Evolutionary conservation across 2,797 vertebrate genomes (phyloP).

Genomic region (Martes flavigula): DNA sequence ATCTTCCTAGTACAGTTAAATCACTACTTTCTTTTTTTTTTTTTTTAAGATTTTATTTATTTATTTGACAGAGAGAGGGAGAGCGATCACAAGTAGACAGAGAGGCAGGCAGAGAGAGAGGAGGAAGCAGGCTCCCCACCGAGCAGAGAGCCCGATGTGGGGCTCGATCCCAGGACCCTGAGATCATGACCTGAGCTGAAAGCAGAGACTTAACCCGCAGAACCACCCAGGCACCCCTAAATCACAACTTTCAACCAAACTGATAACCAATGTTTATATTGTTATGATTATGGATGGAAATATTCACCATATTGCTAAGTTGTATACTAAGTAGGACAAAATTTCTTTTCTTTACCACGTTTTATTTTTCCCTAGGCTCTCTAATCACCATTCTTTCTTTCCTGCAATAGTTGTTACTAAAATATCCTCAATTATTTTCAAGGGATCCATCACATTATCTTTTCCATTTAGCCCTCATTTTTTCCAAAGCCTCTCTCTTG

Average conservation of each 20-base stretch:
- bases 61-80: no score
- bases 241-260: neutral
- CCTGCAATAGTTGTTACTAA: neutral
- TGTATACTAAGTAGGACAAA: neutral
- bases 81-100: no score
- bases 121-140: no score
- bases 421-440: neutral
- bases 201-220: no score
- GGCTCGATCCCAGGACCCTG: no score
- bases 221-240: no score
- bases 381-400: neutral
- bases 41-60: no score
- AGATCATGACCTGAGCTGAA: no score
- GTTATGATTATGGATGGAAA: slow-evolving; percentile 1
- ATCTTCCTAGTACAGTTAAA: slow-evolving; percentile 47
- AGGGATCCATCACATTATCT: neutral
- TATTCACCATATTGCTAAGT: neutral
- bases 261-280: neutral
- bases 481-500: neutral
- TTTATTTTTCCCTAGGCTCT: neutral
- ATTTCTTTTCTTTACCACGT: neutral
- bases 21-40: neutral
- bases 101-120: no score
- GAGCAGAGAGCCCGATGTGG: no score
- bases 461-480: neutral